phyloP scores from a whole-genome alignment of 2,888 invertebrate species.

The Anthophora plumipes region DNA sequence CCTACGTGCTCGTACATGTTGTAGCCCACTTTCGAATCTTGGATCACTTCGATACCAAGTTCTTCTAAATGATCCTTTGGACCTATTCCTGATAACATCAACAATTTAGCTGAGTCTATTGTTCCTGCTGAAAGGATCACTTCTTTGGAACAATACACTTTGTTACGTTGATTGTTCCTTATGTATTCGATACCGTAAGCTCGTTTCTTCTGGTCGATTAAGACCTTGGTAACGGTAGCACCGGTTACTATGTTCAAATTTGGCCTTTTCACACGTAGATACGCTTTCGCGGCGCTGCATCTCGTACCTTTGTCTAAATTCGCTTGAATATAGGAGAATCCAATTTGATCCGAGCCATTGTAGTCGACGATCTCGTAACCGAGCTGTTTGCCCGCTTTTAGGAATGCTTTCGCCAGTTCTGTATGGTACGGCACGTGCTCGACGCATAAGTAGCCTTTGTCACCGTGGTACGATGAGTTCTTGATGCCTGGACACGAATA shows the following conservation, averaged over 20 bases:
- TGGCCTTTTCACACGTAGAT: slow-evolving; percentile 84
- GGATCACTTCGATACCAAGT: slow-evolving; percentile 87
- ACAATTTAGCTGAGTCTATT: slow-evolving; percentile 92
- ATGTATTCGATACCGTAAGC: slow-evolving; percentile 82
- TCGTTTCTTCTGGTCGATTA: slow-evolving; percentile 73
- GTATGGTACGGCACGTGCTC: slow-evolving; percentile 83
- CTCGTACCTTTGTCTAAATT: slow-evolving; percentile 85
- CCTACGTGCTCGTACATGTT: slow-evolving; percentile 89
- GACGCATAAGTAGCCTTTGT: slow-evolving; percentile 82
- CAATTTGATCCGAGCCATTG: slow-evolving; percentile 85
- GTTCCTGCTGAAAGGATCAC: slow-evolving; percentile 90
- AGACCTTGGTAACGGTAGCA: slow-evolving; percentile 77
- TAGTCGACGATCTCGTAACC: slow-evolving; percentile 83
- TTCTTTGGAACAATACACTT: slow-evolving; percentile 87
- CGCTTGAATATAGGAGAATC: slow-evolving; percentile 86
- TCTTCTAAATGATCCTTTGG: slow-evolving; percentile 87
- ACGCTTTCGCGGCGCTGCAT: slow-evolving; percentile 86
- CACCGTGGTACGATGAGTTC: slow-evolving; percentile 85
- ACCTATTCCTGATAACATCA: slow-evolving; percentile 89
- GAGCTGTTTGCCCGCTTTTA: slow-evolving; percentile 81
- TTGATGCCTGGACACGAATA: slow-evolving; percentile 83
- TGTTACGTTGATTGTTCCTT: slow-evolving; percentile 86
- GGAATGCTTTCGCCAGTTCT: slow-evolving; percentile 78
- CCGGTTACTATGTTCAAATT: slow-evolving; percentile 80
- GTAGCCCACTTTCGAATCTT: slow-evolving; percentile 89